Evolutionary conservation across 2,888 invertebrate genomes (phyloP), one percentile per base, ranked within the genome.

Genomic region (Rhagium mordax): DNA sequence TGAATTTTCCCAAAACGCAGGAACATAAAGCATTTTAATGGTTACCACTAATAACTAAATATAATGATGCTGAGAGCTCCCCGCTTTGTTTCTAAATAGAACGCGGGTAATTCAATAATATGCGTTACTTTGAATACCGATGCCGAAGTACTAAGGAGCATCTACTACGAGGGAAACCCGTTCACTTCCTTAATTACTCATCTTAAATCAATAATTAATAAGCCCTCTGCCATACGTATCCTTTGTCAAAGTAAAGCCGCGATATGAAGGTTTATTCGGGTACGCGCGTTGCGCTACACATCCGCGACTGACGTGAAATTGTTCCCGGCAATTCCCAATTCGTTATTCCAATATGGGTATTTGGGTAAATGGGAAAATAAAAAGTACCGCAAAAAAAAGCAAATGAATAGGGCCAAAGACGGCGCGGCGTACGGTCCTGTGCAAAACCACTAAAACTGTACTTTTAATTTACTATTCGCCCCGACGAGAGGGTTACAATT

Each of bases 51-150:
- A 24, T n/a, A 64, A 64, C 49, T 27, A 49, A 64, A 49, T 49
- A 48, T 49, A 15, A 49, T 49, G 33, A 59, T 7, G 49, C 49
- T 60, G 61, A 67, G 73, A 70, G 67, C 61, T 51, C 66, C 29
- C 67, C 62, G 70, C 66, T 70, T 70, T 70, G 70, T 70, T 57
- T 70, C 70, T 70, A 67, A 55, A 72, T 74, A 61, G 67, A 61
- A 67, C 48, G n/a, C n/a, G 16, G 55, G 70, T 74, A 74, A 74
- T 70, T 74, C 53, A 65, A 74, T 74, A 74, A 70, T 10, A 33
- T 55, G 60, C 57, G 61, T 62, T 70, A 67, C 57, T 49, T 49
- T 27, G 74, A 70, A 74, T 70, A 70, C 65, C 29, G 67, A 74
- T 57, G 66, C 57, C 67, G 57, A 55, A 61, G 62, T 20, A 59